Base-by-base conservation (phyloP, 2,797 vertebrate genomes). In the Enteromius afrohamiltoni region DNA sequence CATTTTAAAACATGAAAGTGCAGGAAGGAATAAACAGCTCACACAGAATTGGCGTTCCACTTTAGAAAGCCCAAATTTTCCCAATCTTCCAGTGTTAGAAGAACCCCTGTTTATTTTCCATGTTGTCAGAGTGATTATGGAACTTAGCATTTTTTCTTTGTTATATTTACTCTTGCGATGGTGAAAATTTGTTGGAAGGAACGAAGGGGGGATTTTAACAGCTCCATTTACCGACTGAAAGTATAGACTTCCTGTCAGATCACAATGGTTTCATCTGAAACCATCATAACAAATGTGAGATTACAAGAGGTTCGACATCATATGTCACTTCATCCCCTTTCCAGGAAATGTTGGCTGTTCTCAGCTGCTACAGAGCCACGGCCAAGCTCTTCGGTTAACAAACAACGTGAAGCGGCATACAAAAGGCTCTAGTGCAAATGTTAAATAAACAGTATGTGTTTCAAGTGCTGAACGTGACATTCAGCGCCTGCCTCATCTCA, bases 161-260 rank as follows among this genome's bases (percentile, higher is more conserved):
- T 89, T 88, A 78, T 91, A 90, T 82, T 91, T 92, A 87, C 85
- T 88, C 85, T 83, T 81, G 82, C 82, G 64, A 82, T 77, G 78
- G 53, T 80, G 62, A 85, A 83, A 85, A 84, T 69, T 84, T 64
- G 67, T 84, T 71, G 87, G 79, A 80, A 69, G 84, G 83, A 73
- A 80, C 49, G 76, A 80, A 88, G 8, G 9, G 90, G 87, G 85
- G 69, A 88, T 90, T 91, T 91, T 87, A 90, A 87, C 70, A 76
- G 85, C 89, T 91, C 87, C 89, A 90, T 92, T 89, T 92, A 90
- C 92, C 91, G 89, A 83, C 77, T 83, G 77, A 58, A 78, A 88
- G 81, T 82, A 51, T 68, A 64, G 83, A 83, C 84, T 80, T 86
- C 86, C 84, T 80, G 83, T 81, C 84, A 88, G 75, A 83, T 77